A percentile compares a stretch with the other conserved stretches of the same genome.
phyloP scores from a whole-genome alignment of 2,888 invertebrate species.

The Amphipoea lucens region DNA sequence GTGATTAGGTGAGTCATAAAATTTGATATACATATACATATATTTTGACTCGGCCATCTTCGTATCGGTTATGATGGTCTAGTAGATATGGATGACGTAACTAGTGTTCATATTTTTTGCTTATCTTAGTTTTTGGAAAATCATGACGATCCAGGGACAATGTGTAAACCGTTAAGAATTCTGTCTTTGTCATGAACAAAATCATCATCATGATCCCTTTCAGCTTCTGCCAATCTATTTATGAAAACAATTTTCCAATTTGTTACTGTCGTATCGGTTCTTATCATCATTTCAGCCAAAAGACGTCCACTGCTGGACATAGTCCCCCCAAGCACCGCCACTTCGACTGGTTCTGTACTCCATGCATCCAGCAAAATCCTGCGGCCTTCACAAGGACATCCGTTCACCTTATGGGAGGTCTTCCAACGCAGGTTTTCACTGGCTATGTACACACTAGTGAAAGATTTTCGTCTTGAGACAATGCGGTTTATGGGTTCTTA shows the following conservation, averaged over 20 bases:
- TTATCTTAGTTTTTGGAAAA: conserved; percentile 23
- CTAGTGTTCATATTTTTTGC: conserved; percentile 19
- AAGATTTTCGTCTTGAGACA: neutral
- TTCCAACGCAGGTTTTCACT: neutral
- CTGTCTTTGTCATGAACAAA: conserved; percentile 1
- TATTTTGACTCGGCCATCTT: conserved; percentile 23
- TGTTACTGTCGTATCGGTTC: neutral
- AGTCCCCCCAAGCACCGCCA: too few species aligned
- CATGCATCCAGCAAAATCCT: too few species aligned
- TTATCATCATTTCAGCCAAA: neutral
- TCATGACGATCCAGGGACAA: conserved; percentile 21
- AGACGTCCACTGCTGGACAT: neutral
- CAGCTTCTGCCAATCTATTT: neutral
- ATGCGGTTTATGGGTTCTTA: neutral
- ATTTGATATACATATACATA: conserved; percentile 40
- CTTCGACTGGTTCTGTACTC: too few species aligned
- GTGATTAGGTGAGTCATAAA: conserved; percentile 54
- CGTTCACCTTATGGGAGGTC: neutral
- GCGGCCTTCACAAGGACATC: neutral
- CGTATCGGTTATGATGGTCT: conserved; percentile 17
- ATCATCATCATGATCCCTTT: neutral
- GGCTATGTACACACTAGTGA: neutral
- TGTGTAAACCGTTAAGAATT: conserved; percentile 21
- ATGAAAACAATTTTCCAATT: neutral
- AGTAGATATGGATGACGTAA: conserved; percentile 1